Evolutionary conservation across 2,888 invertebrate species (phyloP).

Genomic region (Melinaea menophilus): DNA sequence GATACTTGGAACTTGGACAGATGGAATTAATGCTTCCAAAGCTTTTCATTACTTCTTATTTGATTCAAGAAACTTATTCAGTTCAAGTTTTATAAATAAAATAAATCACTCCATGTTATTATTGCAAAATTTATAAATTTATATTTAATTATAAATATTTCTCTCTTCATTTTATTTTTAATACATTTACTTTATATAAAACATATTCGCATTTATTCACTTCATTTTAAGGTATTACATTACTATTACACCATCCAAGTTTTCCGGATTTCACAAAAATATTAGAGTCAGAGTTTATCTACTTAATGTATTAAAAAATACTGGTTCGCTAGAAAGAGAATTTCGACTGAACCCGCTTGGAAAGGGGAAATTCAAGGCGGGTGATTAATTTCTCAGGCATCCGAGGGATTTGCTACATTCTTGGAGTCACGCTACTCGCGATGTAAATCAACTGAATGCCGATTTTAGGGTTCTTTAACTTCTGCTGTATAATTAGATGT

Average conservation of each 20-base stretch:
- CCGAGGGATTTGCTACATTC: conserved; percentile 57
- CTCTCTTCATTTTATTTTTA: too few species aligned
- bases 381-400: conserved; percentile 64
- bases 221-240: neutral
- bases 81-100: too few species aligned
- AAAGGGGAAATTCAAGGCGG: conserved; percentile 48
- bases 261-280: conserved; percentile 10
- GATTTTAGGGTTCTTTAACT: conserved; percentile 29
- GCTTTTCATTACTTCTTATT: neutral
- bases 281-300: conserved; percentile 27
- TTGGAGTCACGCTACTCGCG: conserved; percentile 57
- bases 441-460: conserved; percentile 57
- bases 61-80: too few species aligned
- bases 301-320: conserved; percentile 36
- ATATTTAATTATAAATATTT: too few species aligned
- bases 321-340: conserved; percentile 44
- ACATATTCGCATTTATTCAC: neutral
- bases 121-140: too few species aligned
- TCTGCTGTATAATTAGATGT: conserved; percentile 23
- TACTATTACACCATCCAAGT: neutral
- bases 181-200: neutral
- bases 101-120: too few species aligned
- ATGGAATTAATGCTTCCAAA: neutral
- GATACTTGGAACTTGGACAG: neutral
- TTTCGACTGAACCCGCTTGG: conserved; percentile 44